These are phyloP conservation scores for Sorex fumeus DNA, from an alignment of 2,113 vertebrate genomes.

Conservation along the genomic window DNA sequence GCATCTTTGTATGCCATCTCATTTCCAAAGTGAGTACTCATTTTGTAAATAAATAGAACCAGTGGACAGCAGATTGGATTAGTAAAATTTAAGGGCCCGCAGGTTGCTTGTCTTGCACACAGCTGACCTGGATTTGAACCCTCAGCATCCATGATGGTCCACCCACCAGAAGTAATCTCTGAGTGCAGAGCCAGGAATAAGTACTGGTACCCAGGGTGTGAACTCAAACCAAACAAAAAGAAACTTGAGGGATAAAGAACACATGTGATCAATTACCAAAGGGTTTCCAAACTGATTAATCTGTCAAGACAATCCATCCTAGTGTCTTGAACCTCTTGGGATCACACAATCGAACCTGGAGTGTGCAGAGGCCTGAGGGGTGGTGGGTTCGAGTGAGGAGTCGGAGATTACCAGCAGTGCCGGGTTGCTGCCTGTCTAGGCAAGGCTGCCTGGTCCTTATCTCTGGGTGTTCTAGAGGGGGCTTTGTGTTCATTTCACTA, in stretches of 20 bases:
- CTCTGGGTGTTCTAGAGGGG: neutral
- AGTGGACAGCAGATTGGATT: neutral
- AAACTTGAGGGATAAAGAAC: neutral
- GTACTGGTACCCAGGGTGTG: no score
- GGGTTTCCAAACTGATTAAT: neutral
- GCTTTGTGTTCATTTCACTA: slow-evolving; percentile 1
- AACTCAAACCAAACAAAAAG: no score
- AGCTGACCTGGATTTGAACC: no score
- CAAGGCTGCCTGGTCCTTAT: neutral
- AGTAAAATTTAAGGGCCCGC: neutral
- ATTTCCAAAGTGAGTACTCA: neutral
- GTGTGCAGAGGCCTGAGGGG: neutral
- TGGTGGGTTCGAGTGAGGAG: no score
- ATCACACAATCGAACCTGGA: neutral
- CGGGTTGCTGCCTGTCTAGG: neutral
- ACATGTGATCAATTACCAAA: neutral
- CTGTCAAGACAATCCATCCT: neutral
- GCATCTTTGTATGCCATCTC: neutral
- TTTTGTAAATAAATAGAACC: neutral
- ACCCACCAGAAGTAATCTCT: no score
- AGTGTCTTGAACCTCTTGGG: neutral
- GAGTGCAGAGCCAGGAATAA: no score
- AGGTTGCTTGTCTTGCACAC: no score
- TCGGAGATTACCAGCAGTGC: accelerated
- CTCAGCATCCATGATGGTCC: no score